phyloP scores from a whole-genome alignment of 1,140 invertebrate genomes.

The Calliphora vicina region DNA sequence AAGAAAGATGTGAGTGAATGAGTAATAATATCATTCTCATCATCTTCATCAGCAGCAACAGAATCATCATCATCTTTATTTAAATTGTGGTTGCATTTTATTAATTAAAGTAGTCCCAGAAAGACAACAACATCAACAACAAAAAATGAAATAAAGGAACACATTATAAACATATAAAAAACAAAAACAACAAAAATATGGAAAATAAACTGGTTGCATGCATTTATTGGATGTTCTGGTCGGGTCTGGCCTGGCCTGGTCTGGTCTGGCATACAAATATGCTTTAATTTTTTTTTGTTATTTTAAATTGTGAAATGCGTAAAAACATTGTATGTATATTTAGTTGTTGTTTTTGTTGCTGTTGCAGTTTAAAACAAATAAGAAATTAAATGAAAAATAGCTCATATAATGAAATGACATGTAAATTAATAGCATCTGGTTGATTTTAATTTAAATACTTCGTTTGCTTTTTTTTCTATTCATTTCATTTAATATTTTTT shows the following conservation, averaged over 20 bases:
- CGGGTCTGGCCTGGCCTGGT: too few species aligned
- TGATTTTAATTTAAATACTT: constrained; percentile 22
- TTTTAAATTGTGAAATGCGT: neutral
- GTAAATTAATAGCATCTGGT: constrained; percentile 26
- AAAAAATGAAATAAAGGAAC: neutral
- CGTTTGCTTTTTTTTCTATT: neutral
- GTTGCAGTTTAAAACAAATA: constrained; percentile 17
- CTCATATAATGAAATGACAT: constrained; percentile 22
- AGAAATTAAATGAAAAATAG: constrained; percentile 26
- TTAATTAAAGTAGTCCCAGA: constrained; percentile 27
- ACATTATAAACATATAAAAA: neutral
- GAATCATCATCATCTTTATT: constrained; percentile 13
- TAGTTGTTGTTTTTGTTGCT: neutral
- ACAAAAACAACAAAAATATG: neutral
- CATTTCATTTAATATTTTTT: too few species aligned
- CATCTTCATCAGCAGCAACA: neutral
- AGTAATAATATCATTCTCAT: constrained; percentile 17
- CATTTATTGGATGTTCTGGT: too few species aligned
- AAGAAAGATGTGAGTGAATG: constrained; percentile 22
- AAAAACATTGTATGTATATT: neutral
- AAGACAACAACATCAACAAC: neutral
- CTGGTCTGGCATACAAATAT: neutral
- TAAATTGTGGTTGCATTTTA: constrained; percentile 35
- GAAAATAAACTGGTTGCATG: neutral
- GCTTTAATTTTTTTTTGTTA: neutral